Conservation (phyloP, 2,888 invertebrate genomes). For the Nomada hirtipes region DNA sequence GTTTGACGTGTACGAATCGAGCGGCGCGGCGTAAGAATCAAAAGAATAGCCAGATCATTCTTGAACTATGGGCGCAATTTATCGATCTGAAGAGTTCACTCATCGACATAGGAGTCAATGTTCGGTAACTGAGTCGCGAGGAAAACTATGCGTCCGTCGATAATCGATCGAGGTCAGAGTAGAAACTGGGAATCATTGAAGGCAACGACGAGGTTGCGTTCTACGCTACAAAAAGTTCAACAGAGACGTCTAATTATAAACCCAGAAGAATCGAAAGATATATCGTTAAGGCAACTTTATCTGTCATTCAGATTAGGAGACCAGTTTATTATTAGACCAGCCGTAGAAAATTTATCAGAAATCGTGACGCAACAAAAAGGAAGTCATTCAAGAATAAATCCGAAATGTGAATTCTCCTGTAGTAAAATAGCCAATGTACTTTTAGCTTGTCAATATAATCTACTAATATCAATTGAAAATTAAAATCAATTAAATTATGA, state of each 20-base stretch:
- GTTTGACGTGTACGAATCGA: neutral
- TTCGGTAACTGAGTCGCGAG: conserved; percentile 47
- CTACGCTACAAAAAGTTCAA: conserved; percentile 19
- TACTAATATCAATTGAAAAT: no score
- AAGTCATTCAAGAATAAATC: no score
- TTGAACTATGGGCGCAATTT: conserved; percentile 4
- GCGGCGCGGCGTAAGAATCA: neutral
- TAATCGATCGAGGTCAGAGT: conserved; percentile 64
- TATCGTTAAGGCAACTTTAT: neutral
- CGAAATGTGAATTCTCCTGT: no score
- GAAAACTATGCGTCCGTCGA: conserved; percentile 47
- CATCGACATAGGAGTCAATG: conserved; percentile 54
- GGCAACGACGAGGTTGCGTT: conserved; percentile 32
- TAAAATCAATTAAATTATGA: no score
- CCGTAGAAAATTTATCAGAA: no score
- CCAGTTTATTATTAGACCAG: neutral
- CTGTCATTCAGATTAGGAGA: neutral
- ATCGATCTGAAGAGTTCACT: conserved; percentile 15
- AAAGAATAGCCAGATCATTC: neutral
- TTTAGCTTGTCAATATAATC: no score
- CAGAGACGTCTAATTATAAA: neutral
- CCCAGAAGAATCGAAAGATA: neutral
- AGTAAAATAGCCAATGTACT: no score
- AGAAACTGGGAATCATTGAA: conserved; percentile 48
- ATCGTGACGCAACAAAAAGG: no score